Evolutionary conservation across 2,113 vertebrate genomes (phyloP).

Genomic region (Notarius lentiginosus): DNA sequence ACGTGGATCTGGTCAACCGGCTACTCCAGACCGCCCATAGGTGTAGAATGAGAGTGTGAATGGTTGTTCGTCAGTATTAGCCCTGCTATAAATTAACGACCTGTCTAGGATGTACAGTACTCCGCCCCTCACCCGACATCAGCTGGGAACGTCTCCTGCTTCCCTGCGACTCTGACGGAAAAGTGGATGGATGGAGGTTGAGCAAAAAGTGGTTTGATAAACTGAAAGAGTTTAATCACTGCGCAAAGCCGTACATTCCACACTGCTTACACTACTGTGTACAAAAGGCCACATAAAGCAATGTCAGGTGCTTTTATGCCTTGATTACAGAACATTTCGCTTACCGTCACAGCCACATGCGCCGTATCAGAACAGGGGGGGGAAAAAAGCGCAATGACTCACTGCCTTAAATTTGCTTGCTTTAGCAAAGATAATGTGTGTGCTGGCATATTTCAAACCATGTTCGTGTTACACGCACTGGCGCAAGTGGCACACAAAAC

Average conservation of each 20-base stretch:
- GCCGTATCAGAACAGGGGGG: neutral
- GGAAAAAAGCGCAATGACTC: neutral
- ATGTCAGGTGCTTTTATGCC: neutral
- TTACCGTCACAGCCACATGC: neutral
- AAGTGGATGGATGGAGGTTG: too few species aligned
- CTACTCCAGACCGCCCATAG: too few species aligned
- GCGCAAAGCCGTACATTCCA: neutral
- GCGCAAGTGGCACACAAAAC: neutral
- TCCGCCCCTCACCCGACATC: too few species aligned
- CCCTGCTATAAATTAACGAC: too few species aligned
- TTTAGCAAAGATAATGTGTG: neutral
- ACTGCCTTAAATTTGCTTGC: neutral
- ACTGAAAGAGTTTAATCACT: neutral
- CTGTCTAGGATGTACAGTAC: too few species aligned
- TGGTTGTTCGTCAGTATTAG: too few species aligned
- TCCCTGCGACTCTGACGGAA: too few species aligned
- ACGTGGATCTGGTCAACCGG: too few species aligned
- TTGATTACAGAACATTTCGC: neutral
- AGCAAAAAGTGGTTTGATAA: neutral
- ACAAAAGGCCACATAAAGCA: neutral
- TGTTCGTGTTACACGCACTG: neutral
- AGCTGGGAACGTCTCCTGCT: too few species aligned
- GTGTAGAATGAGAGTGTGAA: too few species aligned
- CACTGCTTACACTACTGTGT: neutral
- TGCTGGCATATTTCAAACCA: neutral